Evolutionary conservation across 2,113 vertebrate genomes (phyloP), one percentile per base, ranked within the genome.

Genomic region (Procavia capensis): DNA sequence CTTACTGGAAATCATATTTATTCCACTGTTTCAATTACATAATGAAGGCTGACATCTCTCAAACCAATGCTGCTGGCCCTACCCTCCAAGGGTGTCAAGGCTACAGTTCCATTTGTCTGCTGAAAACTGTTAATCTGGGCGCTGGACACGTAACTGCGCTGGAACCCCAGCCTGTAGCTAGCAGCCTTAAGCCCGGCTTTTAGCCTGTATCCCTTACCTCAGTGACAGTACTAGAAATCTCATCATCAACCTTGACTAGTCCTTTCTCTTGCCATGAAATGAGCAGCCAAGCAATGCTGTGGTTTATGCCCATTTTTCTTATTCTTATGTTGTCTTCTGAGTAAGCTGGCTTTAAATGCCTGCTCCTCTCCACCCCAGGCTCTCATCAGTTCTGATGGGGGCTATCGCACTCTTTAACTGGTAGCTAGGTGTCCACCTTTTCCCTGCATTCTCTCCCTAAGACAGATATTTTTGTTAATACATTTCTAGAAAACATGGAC

Each of bases 271-370:
- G 27, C 64, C 27, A 22, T 14, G 74, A 34, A 78, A 5, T 25
- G 0, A 43, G 64, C 14, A 25, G 6, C 19, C 8, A 4, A 17
- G 25, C 9, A 3, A n/a, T 1, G 10, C 0, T 4, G 5, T 0
- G 9, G 41, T 9, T 36, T 2, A 13, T 2, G 25, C 9, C 43
- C 27, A 3, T 17, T 8, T 61, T 25, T 25, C 27, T 22, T 10
- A 1, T 1, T 41, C 72, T 54, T 6, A 19, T 27, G 41, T 13
- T 6, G 2, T 4, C 78, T 57, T 16, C 27, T 1, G 57, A 54
- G 4, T 6, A 11, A 24, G 3, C 1, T 36, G 78, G 57, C 5
- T 27, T 9, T 27, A 8, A 2, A 6, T 7, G 68, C 34, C 63
- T n/a, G 50, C 19, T 27, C 41, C 19, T 29, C 64, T 2, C 68